A percentile compares a stretch with the other conserved stretches of the same genome.
Evolutionary conservation across 2,888 invertebrate genomes (phyloP).

Genomic region (Therioaphis trifolii): DNA sequence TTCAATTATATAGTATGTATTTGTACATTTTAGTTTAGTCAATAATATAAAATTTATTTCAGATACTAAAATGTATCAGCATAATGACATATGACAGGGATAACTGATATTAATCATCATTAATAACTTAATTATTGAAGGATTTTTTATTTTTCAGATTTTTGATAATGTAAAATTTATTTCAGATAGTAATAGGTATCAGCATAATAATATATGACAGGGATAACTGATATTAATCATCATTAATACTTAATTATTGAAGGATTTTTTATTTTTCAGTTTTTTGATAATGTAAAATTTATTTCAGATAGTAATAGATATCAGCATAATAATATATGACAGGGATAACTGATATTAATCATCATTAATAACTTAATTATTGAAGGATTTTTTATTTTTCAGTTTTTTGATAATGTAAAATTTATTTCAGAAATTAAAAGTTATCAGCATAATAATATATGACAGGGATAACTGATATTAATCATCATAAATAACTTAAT

Average conservation of each 20-base stretch:
- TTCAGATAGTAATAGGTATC: not conserved
- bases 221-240: no score
- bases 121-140: not conserved
- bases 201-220: no score
- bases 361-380: no score
- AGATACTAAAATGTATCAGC: not conserved
- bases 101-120: conserved; percentile 29
- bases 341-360: no score
- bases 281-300: no score
- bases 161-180: not conserved
- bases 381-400: no score
- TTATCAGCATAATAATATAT: conserved; percentile 1
- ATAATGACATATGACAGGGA: conserved; percentile 16
- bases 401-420: no score
- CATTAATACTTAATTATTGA: no score
- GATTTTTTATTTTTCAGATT: not conserved
- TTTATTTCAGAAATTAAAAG: no score
- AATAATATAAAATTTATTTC: not conserved
- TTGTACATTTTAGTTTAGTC: not conserved
- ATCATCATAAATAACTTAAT: not conserved
- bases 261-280: no score
- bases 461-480: conserved; percentile 36
- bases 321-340: no score
- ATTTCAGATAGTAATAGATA: no score
- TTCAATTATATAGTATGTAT: not conserved